A percentile compares a stretch with the other conserved stretches of the same genome.
These are phyloP conservation scores for Saccostrea glomerata DNA, from an alignment of 1,140 invertebrate species.

Conservation along the genomic window DNA sequence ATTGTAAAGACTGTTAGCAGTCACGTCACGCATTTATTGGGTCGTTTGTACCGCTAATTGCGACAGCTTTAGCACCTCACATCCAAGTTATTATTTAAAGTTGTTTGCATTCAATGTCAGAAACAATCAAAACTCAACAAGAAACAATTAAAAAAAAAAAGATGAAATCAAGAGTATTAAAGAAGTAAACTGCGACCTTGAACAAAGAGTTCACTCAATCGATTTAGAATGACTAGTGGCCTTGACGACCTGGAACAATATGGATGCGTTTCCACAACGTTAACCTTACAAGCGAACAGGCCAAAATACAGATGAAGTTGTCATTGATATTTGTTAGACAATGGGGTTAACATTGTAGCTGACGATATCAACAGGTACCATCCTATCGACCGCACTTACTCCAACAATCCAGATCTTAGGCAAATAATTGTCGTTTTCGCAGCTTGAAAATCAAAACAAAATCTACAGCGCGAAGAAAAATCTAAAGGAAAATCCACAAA, in stretches of 20 bases:
- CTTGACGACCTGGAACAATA: slow-evolving; percentile 37
- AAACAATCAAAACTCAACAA: too few species aligned
- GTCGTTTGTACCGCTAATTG: too few species aligned
- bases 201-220: too few species aligned
- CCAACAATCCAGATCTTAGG: not conserved
- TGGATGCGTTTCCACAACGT: slow-evolving; percentile 37
- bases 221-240: not conserved
- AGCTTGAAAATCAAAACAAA: not conserved
- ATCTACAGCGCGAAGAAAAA: not conserved
- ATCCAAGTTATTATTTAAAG: too few species aligned
- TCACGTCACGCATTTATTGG: too few species aligned
- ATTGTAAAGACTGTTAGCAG: too few species aligned
- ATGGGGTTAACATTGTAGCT: not conserved
- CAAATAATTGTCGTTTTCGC: not conserved
- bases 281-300: not conserved
- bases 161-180: not conserved
- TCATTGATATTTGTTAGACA: not conserved
- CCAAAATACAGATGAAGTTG: not conserved
- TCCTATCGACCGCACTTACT: not conserved
- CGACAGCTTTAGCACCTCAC: too few species aligned
- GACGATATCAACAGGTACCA: slow-evolving; percentile 25
- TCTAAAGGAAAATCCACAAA: not conserved
- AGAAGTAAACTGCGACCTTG: not conserved
- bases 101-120: too few species aligned
- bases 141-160: not conserved